Evolutionary conservation across 2,888 invertebrate species (phyloP).

Genomic region (Sceliomorpha sp.): DNA sequence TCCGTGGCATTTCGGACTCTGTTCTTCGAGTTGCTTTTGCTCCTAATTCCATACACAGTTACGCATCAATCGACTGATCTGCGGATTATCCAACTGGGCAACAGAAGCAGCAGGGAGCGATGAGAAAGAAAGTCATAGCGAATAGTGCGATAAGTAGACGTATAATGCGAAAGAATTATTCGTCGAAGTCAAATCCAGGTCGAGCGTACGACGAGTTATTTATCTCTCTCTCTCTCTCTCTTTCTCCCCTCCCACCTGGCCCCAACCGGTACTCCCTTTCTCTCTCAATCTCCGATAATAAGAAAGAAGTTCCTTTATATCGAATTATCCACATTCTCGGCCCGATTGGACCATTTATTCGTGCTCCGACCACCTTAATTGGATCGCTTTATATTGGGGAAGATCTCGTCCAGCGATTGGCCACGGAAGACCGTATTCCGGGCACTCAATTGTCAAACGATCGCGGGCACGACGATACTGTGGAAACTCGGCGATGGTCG

Average conservation of each 20-base stretch:
- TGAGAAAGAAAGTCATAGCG: neutral
- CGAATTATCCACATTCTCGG: slow-evolving; percentile 59
- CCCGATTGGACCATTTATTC: slow-evolving; percentile 69
- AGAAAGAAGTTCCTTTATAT: slow-evolving; percentile 51
- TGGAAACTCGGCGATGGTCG: neutral
- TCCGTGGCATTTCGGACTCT: too few species aligned
- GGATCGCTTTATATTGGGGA: slow-evolving; percentile 68
- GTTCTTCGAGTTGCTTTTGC: too few species aligned
- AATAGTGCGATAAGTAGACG: slow-evolving; percentile 12
- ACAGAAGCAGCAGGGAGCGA: neutral
- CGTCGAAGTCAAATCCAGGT: slow-evolving; percentile 14
- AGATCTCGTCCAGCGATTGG: slow-evolving; percentile 54
- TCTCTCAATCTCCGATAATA: too few species aligned
- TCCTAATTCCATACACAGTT: neutral
- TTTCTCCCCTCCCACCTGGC: too few species aligned
- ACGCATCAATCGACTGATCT: slow-evolving; percentile 25
- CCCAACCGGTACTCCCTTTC: too few species aligned
- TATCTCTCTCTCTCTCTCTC: too few species aligned
- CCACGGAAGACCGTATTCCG: slow-evolving; percentile 29
- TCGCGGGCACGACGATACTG: neutral
- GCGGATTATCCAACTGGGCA: slow-evolving; percentile 15
- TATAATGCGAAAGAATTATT: slow-evolving; percentile 7
- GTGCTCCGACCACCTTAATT: slow-evolving; percentile 70
- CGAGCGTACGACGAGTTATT: slow-evolving; percentile 23
- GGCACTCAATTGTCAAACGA: slow-evolving; percentile 36